A percentile compares a stretch with the other conserved stretches of the same genome.
These are phyloP conservation scores for Rosalia funebris DNA, from an alignment of 2,888 invertebrate species.

Conservation along the genomic window DNA sequence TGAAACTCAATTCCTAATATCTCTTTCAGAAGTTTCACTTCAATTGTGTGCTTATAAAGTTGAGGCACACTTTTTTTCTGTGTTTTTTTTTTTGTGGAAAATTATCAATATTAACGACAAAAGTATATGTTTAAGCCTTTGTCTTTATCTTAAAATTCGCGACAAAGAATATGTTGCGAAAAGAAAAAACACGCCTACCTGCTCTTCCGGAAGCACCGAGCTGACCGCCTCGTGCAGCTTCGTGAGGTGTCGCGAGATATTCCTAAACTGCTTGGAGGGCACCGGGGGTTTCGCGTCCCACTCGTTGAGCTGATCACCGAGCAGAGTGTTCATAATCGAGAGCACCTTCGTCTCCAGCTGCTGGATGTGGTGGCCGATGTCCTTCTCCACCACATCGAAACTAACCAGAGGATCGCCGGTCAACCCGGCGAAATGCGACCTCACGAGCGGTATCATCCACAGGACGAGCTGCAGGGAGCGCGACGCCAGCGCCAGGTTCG, in stretches of 20 bases:
- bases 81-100: no score
- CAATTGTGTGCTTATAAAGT: no score
- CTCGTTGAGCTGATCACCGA: slow-evolving; percentile 80
- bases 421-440: slow-evolving; percentile 73
- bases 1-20: no score
- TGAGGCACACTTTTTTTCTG: no score
- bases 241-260: slow-evolving; percentile 87
- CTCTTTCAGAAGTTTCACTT: no score
- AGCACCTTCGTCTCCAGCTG: slow-evolving; percentile 94
- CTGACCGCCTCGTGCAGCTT: slow-evolving; percentile 92
- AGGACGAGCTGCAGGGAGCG: slow-evolving; percentile 62
- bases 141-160: no score
- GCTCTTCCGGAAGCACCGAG: slow-evolving; percentile 81
- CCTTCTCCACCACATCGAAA: slow-evolving; percentile 79
- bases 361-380: slow-evolving; percentile 87
- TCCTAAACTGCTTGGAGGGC: slow-evolving; percentile 89
- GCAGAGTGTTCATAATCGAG: slow-evolving; percentile 86
- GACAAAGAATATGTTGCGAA: no score
- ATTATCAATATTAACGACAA: no score
- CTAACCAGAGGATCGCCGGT: slow-evolving; percentile 67
- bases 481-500: slow-evolving; percentile 71
- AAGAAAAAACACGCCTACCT: slow-evolving; percentile 72
- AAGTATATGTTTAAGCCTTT: no score
- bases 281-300: slow-evolving; percentile 97
- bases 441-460: slow-evolving; percentile 81